Percentiles rank a stretch among this genome's conserved stretches.
Evolutionary conservation across 1,140 invertebrate genomes (phyloP).

Genomic region (Drosophila eugracilis): DNA sequence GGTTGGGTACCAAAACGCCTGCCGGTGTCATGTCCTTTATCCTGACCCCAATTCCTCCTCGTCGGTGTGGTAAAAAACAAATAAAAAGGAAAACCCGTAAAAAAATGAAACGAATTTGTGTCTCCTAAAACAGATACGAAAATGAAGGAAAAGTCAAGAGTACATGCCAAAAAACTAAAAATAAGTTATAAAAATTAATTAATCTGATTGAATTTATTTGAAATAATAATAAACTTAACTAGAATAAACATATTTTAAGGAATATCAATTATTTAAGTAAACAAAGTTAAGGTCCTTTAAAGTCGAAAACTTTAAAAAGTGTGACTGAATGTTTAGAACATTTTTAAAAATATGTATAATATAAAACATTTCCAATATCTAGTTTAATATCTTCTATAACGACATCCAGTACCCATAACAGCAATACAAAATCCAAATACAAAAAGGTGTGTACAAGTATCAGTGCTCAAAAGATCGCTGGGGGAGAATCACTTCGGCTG

Average conservation of each 20-base stretch:
- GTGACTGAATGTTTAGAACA: too few relatives aligned
- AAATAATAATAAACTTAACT: neutral
- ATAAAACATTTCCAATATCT: neutral
- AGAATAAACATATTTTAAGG: neutral
- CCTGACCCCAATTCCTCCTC: neutral
- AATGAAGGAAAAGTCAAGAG: slow-evolving; percentile 3
- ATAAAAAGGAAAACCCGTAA: slow-evolving; percentile 21
- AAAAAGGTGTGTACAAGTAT: slow-evolving; percentile 17
- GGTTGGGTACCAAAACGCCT: neutral
- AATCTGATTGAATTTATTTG: neutral
- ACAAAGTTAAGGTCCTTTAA: neutral
- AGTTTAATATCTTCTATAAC: slow-evolving; percentile 9
- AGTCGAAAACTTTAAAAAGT: too few relatives aligned
- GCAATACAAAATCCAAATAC: slow-evolving; percentile 21
- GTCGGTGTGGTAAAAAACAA: slow-evolving; percentile 19
- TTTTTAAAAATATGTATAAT: too few relatives aligned
- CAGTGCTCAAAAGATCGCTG: neutral
- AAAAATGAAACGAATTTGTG: slow-evolving; percentile 33
- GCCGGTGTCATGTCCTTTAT: neutral
- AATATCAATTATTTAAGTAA: slow-evolving; percentile 5
- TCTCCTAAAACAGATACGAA: slow-evolving; percentile 18
- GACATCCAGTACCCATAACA: slow-evolving; percentile 5
- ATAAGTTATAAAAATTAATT: neutral
- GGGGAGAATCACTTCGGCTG: slow-evolving; percentile 34
- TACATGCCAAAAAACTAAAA: neutral